These are phyloP conservation scores for Ellobius talpinus DNA, from an alignment of 2,113 vertebrate species.

Conservation along the genomic window DNA sequence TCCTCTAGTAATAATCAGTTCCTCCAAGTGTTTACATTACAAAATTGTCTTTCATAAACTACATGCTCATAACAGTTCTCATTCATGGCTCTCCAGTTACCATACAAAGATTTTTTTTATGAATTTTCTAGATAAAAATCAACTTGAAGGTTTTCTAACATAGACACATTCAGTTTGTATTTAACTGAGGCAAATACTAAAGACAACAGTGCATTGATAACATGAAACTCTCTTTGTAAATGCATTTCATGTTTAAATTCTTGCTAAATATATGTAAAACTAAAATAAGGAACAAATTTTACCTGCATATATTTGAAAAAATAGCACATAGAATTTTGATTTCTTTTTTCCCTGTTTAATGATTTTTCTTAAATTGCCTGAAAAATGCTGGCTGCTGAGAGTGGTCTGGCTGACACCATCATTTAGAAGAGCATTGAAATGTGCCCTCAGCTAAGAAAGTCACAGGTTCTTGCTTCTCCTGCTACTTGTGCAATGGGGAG, in stretches of 20 bases:
- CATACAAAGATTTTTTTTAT: not conserved
- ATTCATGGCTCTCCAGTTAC: not conserved
- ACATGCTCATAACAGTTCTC: not conserved
- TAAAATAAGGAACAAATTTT: conserved; percentile 12
- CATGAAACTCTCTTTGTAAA: not conserved
- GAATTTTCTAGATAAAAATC: conserved; percentile 10
- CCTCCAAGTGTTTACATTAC: conserved; percentile 49
- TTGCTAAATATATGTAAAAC: not conserved
- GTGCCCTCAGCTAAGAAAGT: conserved; percentile 73
- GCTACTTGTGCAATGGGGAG: conserved; percentile 69
- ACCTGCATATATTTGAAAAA: not conserved
- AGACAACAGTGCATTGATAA: not conserved
- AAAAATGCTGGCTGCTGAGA: conserved; percentile 73
- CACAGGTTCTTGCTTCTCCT: conserved; percentile 81
- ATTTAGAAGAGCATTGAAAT: conserved; percentile 78
- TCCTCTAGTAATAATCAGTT: conserved; percentile 41
- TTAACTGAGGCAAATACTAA: not conserved
- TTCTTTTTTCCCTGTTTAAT: conserved; percentile 64
- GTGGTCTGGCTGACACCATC: conserved; percentile 68
- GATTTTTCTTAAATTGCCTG: conserved; percentile 72
- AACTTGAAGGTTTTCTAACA: not conserved
- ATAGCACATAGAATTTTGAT: conserved; percentile 30
- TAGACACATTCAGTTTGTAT: conserved; percentile 31
- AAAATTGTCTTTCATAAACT: conserved; percentile 62
- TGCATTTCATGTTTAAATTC: not conserved